Percentiles rank a stretch among this genome's conserved stretches.
phyloP scores from a whole-genome alignment of 35 echinoderm and acorn worm species.

The Amphiura filiformis region DNA sequence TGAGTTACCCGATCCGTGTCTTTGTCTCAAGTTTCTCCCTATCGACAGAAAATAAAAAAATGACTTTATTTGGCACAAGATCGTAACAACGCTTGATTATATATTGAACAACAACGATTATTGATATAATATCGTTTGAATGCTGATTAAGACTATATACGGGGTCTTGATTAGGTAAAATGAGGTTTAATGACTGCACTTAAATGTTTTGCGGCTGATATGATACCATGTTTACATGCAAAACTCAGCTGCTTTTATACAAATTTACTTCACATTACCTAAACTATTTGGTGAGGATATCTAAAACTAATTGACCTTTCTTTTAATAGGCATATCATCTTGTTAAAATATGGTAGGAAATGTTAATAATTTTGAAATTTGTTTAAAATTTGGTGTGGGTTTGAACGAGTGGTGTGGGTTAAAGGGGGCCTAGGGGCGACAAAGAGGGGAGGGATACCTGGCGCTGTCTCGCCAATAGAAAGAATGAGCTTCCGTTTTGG shows the following conservation, averaged over 20 bases:
- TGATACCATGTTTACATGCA: no score
- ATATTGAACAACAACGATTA: background rate
- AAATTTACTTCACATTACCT: no score
- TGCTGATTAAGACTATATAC: background rate
- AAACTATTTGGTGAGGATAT: no score
- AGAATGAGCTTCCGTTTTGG: background rate
- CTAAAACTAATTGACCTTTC: no score
- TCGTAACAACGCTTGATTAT: background rate
- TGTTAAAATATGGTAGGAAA: no score
- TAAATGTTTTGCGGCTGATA: no score
- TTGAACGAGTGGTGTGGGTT: background rate
- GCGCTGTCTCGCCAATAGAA: background rate
- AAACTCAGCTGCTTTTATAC: no score
- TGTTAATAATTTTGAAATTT: background rate
- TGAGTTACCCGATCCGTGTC: background rate
- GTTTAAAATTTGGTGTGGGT: background rate
- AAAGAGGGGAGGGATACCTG: background rate
- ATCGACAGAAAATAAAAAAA: background rate
- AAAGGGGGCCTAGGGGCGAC: no score
- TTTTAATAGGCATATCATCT: no score
- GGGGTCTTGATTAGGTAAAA: no score
- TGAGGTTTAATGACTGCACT: no score
- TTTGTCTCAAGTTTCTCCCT: background rate
- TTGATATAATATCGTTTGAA: background rate
- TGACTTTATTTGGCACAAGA: background rate